phyloP scores from a whole-genome alignment of 2,888 invertebrate genomes.

The Gandaritis pyraliata region DNA sequence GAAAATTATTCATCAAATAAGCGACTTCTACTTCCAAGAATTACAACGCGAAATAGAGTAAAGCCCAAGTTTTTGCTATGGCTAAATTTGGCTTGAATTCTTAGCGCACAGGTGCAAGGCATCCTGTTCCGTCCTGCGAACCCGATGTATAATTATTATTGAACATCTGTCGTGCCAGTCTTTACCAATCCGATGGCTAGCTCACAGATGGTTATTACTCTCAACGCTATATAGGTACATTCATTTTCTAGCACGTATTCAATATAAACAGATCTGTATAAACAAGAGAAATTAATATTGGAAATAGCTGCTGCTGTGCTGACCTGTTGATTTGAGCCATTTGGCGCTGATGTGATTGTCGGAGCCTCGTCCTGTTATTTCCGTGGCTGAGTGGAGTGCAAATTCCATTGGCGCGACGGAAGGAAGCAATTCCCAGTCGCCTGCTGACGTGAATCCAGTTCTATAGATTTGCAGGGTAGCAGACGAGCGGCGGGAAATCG shows the following conservation, averaged over 20 bases:
- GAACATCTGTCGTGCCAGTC: slow-evolving; percentile 67
- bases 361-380: slow-evolving; percentile 75
- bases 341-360: slow-evolving; percentile 72
- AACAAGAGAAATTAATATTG: slow-evolving; percentile 29
- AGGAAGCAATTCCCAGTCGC: slow-evolving; percentile 76
- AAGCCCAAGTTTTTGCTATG: slow-evolving; percentile 62
- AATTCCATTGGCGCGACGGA: slow-evolving; percentile 60
- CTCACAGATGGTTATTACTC: slow-evolving; percentile 25
- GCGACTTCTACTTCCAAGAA: slow-evolving; percentile 25
- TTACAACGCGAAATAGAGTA: slow-evolving; percentile 42
- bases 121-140: slow-evolving; percentile 71
- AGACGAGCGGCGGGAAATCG: slow-evolving; percentile 19
- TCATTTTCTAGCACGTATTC: slow-evolving; percentile 28
- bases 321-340: slow-evolving; percentile 79
- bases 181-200: slow-evolving; percentile 26
- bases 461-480: slow-evolving; percentile 41
- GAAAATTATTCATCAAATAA: slow-evolving; percentile 11
- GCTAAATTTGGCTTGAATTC: slow-evolving; percentile 59
- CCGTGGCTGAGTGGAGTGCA: slow-evolving; percentile 59
- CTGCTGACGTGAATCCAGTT: slow-evolving; percentile 64
- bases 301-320: slow-evolving; percentile 49
- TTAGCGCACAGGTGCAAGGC: slow-evolving; percentile 74
- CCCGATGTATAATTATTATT: slow-evolving; percentile 61
- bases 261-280: slow-evolving; percentile 19
- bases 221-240: slow-evolving; percentile 25